Base-by-base conservation (phyloP, 1,140 invertebrate genomes). In the Pogonognathellus flavescens region DNA sequence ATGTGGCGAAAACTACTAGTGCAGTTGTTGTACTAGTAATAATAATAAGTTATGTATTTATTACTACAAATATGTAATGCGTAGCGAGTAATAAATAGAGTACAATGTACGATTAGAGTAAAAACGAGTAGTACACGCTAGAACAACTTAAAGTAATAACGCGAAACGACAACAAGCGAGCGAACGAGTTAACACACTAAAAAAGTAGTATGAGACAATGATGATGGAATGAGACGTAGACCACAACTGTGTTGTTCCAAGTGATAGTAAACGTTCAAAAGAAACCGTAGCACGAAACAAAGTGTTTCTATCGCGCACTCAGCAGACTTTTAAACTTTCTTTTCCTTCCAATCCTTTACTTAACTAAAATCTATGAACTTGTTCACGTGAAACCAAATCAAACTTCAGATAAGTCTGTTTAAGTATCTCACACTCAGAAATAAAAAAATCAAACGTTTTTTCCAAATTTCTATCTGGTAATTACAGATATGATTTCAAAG, bases 71-170 rank as follows among this genome's bases (percentile, higher is more conserved):
- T 31, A 14, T 55, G n/a, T 50, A 52, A 50, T 80, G 49, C 76
- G 62, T 66, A 13, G 62, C 22, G 62, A 60, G 59, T 20, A 60
- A 60, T 20, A 60, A 60, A 60, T 80, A 52, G 49, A 52, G 52
- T 52, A 80, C 49, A 50, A 80, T 80, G 72, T 22, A 66, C 60
- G 60, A 20, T 60, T 13, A 25, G 22, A 66, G 62, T 66, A 66
- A 66, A 66, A 66, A 66, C 62, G 22, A 66, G 20, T 66, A 66
- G 62, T 22, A 25, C 22, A 66, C 62, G 25, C 62, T 20, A 66
- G 62, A 41, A 60, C 11, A 66, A 22, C 20, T 66, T 55, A 10
- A 9, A 55, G 11, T 55, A 16, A 25, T 66, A 60, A 22, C 20
- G 14, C 10, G 3, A 25, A 25, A 25, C 14, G 14, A 66, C 62